phyloP scores from a whole-genome alignment of 2,888 invertebrate genomes.

The Deroplatys truncata region DNA sequence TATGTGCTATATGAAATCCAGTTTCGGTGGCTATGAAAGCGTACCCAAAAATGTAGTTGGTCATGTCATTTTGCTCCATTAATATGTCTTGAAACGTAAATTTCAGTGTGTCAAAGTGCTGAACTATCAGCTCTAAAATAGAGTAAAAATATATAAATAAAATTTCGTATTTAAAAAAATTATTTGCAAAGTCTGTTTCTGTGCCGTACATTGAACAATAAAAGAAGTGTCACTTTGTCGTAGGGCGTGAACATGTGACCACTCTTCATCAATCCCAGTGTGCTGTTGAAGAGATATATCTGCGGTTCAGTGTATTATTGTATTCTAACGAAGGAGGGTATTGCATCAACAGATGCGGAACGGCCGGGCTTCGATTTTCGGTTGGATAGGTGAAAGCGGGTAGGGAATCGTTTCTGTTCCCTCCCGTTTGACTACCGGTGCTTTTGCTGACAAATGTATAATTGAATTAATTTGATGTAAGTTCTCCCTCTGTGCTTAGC shows the following conservation, averaged over 20 bases:
- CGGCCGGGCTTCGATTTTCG: not conserved
- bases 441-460: not conserved
- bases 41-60: too few relatives aligned
- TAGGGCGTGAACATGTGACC: not conserved
- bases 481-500: too few relatives aligned
- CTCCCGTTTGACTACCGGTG: not conserved
- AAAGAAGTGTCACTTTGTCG: too few relatives aligned
- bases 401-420: not conserved
- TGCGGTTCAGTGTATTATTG: not conserved
- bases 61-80: too few relatives aligned
- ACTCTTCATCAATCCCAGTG: not conserved
- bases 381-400: not conserved
- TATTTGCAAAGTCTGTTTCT: not conserved
- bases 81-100: too few relatives aligned
- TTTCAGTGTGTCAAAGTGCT: too few relatives aligned
- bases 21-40: too few relatives aligned
- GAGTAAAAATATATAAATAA: too few relatives aligned
- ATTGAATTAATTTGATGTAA: too few relatives aligned
- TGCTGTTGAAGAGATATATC: not conserved
- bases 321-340: not conserved
- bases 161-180: too few relatives aligned
- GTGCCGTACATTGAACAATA: not conserved
- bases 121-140: too few relatives aligned
- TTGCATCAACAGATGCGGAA: not conserved
- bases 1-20: too few relatives aligned